Evolutionary conservation across 2,888 invertebrate genomes (phyloP).

Genomic region (Drosophila anomalata): DNA sequence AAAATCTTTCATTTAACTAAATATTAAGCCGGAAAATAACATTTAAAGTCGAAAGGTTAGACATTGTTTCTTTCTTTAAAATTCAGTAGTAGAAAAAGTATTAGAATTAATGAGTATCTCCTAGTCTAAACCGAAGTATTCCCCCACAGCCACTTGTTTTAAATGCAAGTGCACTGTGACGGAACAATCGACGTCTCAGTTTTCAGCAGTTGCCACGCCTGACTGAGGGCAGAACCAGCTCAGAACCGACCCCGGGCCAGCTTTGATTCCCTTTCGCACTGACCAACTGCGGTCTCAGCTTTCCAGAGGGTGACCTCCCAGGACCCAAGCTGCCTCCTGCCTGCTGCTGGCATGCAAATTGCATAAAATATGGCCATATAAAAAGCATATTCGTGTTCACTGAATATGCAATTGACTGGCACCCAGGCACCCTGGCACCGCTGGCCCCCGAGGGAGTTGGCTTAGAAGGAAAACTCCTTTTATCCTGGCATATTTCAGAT

Average conservation of each 20-base stretch:
- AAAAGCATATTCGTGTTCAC: conserved; percentile 76
- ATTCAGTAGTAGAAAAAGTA: no score
- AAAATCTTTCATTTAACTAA: no score
- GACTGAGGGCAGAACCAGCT: conserved; percentile 21
- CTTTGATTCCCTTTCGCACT: conserved; percentile 21
- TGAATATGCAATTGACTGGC: conserved; percentile 66
- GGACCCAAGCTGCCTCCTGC: neutral
- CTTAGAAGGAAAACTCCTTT: conserved; percentile 25
- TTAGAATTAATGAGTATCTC: conserved; percentile 34
- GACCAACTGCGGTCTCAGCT: conserved; percentile 66
- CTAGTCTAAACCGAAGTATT: conserved; percentile 34
- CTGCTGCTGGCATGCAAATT: conserved; percentile 67
- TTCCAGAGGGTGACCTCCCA: conserved; percentile 40
- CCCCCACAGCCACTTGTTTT: conserved; percentile 48
- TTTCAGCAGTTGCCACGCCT: conserved; percentile 51
- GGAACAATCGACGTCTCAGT: conserved; percentile 68
- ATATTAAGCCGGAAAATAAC: no score
- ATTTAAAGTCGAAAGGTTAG: no score
- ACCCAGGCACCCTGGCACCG: no score
- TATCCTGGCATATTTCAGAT: conserved; percentile 39
- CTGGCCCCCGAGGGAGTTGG: conserved; percentile 15
- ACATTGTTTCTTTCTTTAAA: no score
- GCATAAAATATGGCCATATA: conserved; percentile 75
- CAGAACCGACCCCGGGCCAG: conserved; percentile 10
- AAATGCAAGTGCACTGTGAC: conserved; percentile 56